A percentile compares a stretch with the other conserved stretches of the same genome.
Evolutionary conservation across 2,113 vertebrate species (phyloP).

Genomic region (Accipiter virgatus): DNA sequence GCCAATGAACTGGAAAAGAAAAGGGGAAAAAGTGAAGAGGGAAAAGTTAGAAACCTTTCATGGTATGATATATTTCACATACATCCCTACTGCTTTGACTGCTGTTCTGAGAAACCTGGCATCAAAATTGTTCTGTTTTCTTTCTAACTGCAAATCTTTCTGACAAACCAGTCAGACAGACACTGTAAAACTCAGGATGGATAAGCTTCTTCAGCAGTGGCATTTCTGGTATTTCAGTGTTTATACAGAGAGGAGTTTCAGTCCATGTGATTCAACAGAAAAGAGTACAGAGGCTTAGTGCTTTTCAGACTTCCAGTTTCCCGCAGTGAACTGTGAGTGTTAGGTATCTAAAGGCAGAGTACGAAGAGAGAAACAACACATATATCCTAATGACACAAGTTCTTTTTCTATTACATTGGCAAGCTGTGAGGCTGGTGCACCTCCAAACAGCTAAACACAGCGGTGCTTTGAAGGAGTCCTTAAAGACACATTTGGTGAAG

Average conservation of each 20-base stretch:
- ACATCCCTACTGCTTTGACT: background rate
- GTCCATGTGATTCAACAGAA: background rate
- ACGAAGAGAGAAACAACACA: background rate
- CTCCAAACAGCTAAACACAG: background rate
- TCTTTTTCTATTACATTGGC: background rate
- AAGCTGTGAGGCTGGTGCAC: background rate
- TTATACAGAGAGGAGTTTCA: background rate
- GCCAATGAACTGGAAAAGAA: background rate
- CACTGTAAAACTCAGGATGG: slow-evolving; percentile 9
- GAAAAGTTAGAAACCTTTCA: background rate
- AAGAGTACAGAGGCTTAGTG: background rate
- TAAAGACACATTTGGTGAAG: background rate
- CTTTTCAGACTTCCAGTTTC: background rate
- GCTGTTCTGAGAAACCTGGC: background rate
- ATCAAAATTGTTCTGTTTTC: slow-evolving; percentile 21
- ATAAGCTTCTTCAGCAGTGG: slow-evolving; percentile 27
- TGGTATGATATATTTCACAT: slow-evolving; percentile 28
- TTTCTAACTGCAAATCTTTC: slow-evolving; percentile 40
- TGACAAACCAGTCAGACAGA: slow-evolving; percentile 39
- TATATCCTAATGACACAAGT: background rate
- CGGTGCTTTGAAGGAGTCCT: background rate
- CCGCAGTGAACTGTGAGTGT: background rate
- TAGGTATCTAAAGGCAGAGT: background rate
- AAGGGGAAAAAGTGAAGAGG: background rate
- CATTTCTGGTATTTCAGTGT: slow-evolving; percentile 60